Base-by-base conservation (phyloP, 2,888 invertebrate genomes). In the Molorchus minor region DNA sequence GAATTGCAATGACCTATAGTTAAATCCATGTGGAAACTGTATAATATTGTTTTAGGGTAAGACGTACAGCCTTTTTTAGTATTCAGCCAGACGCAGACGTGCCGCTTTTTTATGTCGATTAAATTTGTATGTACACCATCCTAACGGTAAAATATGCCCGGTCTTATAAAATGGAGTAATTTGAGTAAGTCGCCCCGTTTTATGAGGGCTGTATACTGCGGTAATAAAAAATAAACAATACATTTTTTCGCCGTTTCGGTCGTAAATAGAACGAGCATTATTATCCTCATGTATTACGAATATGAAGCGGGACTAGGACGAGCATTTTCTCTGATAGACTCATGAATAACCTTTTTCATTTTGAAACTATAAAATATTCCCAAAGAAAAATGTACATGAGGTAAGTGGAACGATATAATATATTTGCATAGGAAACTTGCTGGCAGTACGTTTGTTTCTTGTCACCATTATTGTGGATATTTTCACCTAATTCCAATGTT, bases 191-290 rank as follows among this genome's bases (percentile, higher is more conserved):
- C 55, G 51, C 43, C 55, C 56, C 46, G 49, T 64, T 64, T 64
- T 66, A 64, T 52, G 61, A 21, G 52, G 46, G 45, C 46, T 47
- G 57, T 12, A 55, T 55, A 55, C 46, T 5, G 25, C 4, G 3
- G 57, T 53, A 59, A 63, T 63, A 65, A 63, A 61, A 59, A 63
- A 65, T 63, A 61, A 65, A 63, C 63, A 65, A 65, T 65, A 61
- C 49, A 55, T 46, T 63, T 61, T 57, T 60, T 49, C 46, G 35
- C 36, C 41, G 52, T 51, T 47, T 12, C 25, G 25, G 21, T 10
- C 45, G 33, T 41, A 45, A 40, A 33, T 35, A 40, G 25, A 56
- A 63, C 47, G 38, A 33, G 45, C n/a, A 64, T 58, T 62, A 62
- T 61, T 56, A 38, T 57, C 59, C 56, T 64, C 56, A 67, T 65